Conservation (phyloP, 2,113 vertebrate species). For the Dipodomys spectabilis region DNA sequence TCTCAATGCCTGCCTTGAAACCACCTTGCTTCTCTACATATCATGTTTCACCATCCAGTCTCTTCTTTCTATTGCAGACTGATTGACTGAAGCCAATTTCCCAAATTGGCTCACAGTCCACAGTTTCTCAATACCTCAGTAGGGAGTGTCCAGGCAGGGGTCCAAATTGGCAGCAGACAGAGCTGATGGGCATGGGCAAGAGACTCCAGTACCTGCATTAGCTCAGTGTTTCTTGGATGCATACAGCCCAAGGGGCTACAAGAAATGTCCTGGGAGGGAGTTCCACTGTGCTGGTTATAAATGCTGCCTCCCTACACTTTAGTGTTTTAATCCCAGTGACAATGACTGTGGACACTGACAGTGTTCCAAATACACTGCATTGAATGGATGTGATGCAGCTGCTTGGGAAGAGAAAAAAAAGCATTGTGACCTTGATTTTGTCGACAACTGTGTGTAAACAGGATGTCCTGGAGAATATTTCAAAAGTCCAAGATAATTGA, state of each 20-base stretch:
- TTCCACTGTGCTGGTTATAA: background rate
- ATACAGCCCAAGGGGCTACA: background rate
- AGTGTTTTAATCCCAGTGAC: background rate
- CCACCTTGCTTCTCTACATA: constrained; percentile 15
- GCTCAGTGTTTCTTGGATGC: constrained; percentile 22
- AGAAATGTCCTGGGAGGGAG: constrained; percentile 30
- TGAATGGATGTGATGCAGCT: constrained; percentile 13
- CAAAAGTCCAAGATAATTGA: background rate
- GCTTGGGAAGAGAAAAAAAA: background rate
- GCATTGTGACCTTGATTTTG: background rate
- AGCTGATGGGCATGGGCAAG: background rate
- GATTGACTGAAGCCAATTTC: constrained; percentile 56
- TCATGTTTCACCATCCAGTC: constrained; percentile 33
- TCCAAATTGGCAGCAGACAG: constrained; percentile 3
- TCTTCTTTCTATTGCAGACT: constrained; percentile 33
- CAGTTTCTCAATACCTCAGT: constrained; percentile 6
- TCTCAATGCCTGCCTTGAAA: background rate
- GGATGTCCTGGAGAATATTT: background rate
- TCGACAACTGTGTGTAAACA: background rate
- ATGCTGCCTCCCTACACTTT: background rate
- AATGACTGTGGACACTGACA: constrained; percentile 51
- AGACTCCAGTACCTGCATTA: background rate
- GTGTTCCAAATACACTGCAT: constrained; percentile 18
- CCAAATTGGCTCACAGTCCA: constrained; percentile 31
- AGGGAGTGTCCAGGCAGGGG: constrained; percentile 58